phyloP scores from a whole-genome alignment of 2,888 invertebrate species.

The Synergus gifuensis region DNA sequence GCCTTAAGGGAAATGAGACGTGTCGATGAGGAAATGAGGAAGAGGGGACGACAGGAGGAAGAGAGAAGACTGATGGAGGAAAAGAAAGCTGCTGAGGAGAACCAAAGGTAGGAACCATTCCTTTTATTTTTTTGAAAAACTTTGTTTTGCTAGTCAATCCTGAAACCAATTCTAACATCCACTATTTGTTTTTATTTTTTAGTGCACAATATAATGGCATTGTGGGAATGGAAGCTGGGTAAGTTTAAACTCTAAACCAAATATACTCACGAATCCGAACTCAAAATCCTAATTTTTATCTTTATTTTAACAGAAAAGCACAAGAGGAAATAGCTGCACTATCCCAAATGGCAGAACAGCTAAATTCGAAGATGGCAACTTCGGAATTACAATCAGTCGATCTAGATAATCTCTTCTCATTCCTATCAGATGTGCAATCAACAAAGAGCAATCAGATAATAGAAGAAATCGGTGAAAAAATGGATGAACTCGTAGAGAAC shows the following conservation, averaged over 20 bases:
- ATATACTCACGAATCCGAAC: background rate
- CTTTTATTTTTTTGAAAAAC: slow-evolving; percentile 8
- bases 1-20: slow-evolving; percentile 92
- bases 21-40: slow-evolving; percentile 91
- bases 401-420: slow-evolving; percentile 93
- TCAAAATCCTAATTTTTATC: background rate
- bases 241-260: slow-evolving; percentile 68
- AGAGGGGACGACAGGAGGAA: slow-evolving; percentile 86
- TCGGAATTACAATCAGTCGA: slow-evolving; percentile 86
- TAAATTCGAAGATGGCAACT: slow-evolving; percentile 82
- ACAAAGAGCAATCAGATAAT: slow-evolving; percentile 84
- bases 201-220: slow-evolving; percentile 80
- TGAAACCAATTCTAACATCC: background rate
- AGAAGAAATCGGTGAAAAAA: slow-evolving; percentile 90
- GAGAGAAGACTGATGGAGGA: slow-evolving; percentile 82
- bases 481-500: slow-evolving; percentile 90
- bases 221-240: slow-evolving; percentile 79
- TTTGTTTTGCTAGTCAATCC: slow-evolving; percentile 20
- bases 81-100: slow-evolving; percentile 82
- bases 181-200: slow-evolving; percentile 63
- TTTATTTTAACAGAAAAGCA: slow-evolving; percentile 80
- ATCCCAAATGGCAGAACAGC: slow-evolving; percentile 86
- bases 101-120: slow-evolving; percentile 80
- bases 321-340: slow-evolving; percentile 85
- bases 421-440: slow-evolving; percentile 88